A percentile compares a stretch with the other conserved stretches of the same genome.
Conservation (phyloP, 2,888 invertebrate genomes). For the Hyppa rectilinea region DNA sequence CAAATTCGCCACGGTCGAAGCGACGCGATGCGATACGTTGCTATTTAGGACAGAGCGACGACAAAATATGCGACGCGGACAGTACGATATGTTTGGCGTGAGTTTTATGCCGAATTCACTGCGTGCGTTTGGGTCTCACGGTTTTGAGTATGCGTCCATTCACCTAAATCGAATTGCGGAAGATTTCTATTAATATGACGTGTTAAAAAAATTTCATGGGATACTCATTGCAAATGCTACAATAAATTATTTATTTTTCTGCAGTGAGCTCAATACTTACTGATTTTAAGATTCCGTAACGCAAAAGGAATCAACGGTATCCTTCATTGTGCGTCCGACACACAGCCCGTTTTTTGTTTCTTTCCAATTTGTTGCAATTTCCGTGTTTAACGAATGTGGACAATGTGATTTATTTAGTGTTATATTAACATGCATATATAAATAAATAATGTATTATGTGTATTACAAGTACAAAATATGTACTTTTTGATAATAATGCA, state of each 20-base stretch:
- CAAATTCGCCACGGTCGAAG: background rate
- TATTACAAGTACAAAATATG: slow-evolving; percentile 65
- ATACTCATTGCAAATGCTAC: slow-evolving; percentile 1
- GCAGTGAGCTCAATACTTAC: slow-evolving; percentile 2
- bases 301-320: too few relatives aligned
- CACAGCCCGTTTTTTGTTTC: background rate
- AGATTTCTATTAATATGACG: background rate
- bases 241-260: too few relatives aligned
- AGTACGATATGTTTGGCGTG: background rate
- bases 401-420: slow-evolving; percentile 65
- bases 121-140: background rate
- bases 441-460: slow-evolving; percentile 63
- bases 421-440: slow-evolving; percentile 54
- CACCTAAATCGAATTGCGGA: background rate
- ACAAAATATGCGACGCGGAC: background rate
- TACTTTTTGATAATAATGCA: slow-evolving; percentile 74
- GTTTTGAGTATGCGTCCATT: background rate
- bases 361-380: background rate
- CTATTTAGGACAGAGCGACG: background rate
- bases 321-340: too few relatives aligned
- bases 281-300: too few relatives aligned
- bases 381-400: slow-evolving; percentile 61
- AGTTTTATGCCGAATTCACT: background rate
- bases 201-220: too few relatives aligned
- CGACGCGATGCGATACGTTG: background rate